phyloP scores from a whole-genome alignment of 2,113 vertebrate genomes.

The Peromyscus californicus region DNA sequence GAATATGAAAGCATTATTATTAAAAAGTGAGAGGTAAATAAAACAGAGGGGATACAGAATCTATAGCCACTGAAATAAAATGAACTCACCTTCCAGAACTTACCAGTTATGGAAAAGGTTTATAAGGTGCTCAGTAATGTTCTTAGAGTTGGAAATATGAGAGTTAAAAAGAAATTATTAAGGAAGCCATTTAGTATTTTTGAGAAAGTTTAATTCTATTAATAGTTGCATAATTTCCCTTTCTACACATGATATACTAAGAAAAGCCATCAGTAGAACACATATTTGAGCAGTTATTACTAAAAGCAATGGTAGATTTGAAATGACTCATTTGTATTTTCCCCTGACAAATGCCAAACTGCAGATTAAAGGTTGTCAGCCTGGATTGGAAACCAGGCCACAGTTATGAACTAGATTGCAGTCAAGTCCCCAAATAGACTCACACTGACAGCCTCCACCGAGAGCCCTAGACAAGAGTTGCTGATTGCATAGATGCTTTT shows the following conservation, averaged over 20 bases:
- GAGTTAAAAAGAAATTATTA: neutral
- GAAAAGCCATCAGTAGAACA: neutral
- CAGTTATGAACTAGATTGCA: neutral
- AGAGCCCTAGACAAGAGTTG: neutral
- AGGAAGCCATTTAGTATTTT: neutral
- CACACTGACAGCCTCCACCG: neutral
- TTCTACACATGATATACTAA: neutral
- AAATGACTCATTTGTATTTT: neutral
- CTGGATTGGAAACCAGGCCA: neutral
- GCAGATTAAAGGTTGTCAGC: neutral
- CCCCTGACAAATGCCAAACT: neutral
- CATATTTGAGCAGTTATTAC: conserved; percentile 5
- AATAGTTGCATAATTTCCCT: neutral
- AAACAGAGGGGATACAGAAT: neutral
- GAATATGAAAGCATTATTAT: neutral
- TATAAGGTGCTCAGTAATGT: neutral
- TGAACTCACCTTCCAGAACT: neutral
- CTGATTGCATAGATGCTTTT: neutral
- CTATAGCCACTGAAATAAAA: neutral
- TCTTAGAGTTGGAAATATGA: conserved; percentile 21
- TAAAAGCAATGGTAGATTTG: neutral
- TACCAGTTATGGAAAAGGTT: neutral
- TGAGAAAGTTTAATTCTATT: neutral
- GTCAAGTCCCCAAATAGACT: neutral
- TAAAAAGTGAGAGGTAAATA: neutral